Evolutionary conservation across 2,113 vertebrate genomes (phyloP).

Genomic region (Chloropsis cyanopogon): DNA sequence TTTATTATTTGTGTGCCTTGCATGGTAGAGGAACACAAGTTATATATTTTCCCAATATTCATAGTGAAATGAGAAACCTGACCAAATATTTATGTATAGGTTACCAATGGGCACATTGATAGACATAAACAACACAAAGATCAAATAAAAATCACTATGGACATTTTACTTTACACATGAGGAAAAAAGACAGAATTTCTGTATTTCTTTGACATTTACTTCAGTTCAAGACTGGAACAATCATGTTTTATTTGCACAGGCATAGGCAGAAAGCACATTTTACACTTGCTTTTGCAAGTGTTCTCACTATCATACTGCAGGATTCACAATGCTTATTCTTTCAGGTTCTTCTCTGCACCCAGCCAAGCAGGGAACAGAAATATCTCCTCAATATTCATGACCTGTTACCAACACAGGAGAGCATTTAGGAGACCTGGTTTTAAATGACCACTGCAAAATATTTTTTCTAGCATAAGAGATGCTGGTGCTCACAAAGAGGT

Average conservation of each 20-base stretch:
- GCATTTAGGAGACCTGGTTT: background rate
- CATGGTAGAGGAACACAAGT: background rate
- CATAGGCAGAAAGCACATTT: background rate
- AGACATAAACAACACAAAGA: background rate
- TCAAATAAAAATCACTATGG: background rate
- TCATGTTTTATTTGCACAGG: background rate
- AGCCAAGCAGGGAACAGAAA: background rate
- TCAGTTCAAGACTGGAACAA: background rate
- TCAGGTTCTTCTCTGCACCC: background rate
- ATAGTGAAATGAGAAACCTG: background rate
- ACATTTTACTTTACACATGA: background rate
- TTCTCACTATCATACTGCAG: background rate
- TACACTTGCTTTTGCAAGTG: background rate
- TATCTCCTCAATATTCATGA: background rate
- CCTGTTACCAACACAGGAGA: background rate
- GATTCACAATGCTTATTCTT: background rate
- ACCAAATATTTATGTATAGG: background rate
- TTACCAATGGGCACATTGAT: background rate
- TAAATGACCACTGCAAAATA: background rate
- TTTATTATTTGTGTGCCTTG: background rate
- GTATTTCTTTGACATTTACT: background rate
- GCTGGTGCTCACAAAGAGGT: background rate
- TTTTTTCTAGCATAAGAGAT: background rate
- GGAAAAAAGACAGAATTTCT: background rate
- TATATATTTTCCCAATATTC: background rate